These are phyloP conservation scores for Papilio machaon DNA, from an alignment of 1,140 invertebrate genomes.

Conservation along the genomic window DNA sequence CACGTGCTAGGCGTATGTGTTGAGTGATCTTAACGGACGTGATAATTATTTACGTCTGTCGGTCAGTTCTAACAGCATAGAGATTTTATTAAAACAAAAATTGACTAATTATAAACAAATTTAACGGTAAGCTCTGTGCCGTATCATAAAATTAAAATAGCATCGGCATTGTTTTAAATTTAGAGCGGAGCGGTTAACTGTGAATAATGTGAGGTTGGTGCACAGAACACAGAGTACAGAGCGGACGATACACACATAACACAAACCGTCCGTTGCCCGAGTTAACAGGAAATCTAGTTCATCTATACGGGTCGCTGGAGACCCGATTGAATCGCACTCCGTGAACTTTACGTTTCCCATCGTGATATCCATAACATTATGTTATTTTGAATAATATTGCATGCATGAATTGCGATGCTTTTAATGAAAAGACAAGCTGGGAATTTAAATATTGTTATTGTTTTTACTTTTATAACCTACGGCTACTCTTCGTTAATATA, in stretches of 20 bases:
- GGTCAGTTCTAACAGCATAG: conserved; percentile 14
- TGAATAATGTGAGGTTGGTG: conserved; percentile 51
- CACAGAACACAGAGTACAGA: conserved; percentile 4
- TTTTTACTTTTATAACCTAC: too few relatives aligned
- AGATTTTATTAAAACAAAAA: conserved; percentile 30
- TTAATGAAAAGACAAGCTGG: too few relatives aligned
- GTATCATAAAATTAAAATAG: conserved; percentile 37
- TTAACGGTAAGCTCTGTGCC: conserved; percentile 33
- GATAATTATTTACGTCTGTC: conserved; percentile 21
- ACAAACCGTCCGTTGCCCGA: conserved; percentile 39
- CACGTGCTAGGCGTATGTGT: background rate
- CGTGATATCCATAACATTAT: conserved; percentile 30
- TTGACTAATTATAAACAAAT: conserved; percentile 35
- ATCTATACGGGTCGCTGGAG: conserved; percentile 65
- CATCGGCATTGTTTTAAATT: conserved; percentile 57
- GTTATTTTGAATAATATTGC: background rate
- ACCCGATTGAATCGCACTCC: conserved; percentile 56
- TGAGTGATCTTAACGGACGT: background rate
- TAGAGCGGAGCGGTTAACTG: conserved; percentile 62
- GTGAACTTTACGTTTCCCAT: conserved; percentile 55
- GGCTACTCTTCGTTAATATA: too few relatives aligned
- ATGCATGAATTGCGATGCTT: background rate
- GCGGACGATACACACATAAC: conserved; percentile 38
- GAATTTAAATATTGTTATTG: background rate
- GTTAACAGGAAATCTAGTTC: conserved; percentile 67